Percentiles rank a stretch among this genome's conserved stretches.
Evolutionary conservation across 1,140 invertebrate genomes (phyloP).

Genomic region (Drosophila kanapiae): DNA sequence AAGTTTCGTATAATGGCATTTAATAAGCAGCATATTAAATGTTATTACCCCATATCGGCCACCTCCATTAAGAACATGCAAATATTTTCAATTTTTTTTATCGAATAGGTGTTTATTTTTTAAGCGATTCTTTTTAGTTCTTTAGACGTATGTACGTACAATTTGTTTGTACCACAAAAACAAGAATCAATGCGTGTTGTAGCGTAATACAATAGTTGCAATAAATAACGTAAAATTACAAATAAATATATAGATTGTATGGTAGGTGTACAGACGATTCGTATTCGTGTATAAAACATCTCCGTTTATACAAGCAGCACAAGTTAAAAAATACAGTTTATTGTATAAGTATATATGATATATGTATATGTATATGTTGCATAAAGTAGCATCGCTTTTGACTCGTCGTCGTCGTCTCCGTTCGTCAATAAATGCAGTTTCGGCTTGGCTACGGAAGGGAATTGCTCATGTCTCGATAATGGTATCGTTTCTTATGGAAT

Average conservation of each 20-base stretch:
- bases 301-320: slow-evolving; percentile 77
- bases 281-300: slow-evolving; percentile 70
- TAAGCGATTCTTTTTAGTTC: slow-evolving; percentile 66
- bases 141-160: slow-evolving; percentile 59
- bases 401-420: slow-evolving; percentile 58
- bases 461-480: slow-evolving; percentile 62
- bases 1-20: no score
- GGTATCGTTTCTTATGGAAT: slow-evolving; percentile 73
- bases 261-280: slow-evolving; percentile 69
- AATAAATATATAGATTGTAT: slow-evolving; percentile 65
- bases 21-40: no score
- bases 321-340: slow-evolving; percentile 76
- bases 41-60: no score
- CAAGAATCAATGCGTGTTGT: slow-evolving; percentile 67
- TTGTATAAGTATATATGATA: slow-evolving; percentile 63
- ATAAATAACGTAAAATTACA: slow-evolving; percentile 83
- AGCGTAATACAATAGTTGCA: slow-evolving; percentile 76
- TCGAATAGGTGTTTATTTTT: slow-evolving; percentile 55
- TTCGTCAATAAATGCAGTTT: slow-evolving; percentile 56
- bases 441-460: slow-evolving; percentile 58
- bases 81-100: slow-evolving; percentile 31
- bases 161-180: slow-evolving; percentile 41
- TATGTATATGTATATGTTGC: slow-evolving; percentile 66
- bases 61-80: background rate
- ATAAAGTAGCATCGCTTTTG: slow-evolving; percentile 79